Conservation (phyloP, 2,797 vertebrate species). For the Chelmon rostratus region DNA sequence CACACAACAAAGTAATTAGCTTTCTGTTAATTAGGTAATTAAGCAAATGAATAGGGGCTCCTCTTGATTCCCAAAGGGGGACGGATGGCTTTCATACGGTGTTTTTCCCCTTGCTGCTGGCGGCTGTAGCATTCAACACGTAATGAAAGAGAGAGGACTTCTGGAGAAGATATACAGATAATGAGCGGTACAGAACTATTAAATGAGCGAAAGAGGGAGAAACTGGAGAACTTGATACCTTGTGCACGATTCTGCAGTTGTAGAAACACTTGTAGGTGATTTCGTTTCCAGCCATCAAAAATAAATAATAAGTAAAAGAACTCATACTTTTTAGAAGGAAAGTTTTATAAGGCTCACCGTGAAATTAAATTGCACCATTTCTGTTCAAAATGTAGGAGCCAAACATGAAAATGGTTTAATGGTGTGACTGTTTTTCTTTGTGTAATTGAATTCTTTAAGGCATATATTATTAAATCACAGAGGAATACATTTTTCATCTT, state of each 20-base stretch:
- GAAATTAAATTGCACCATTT: not conserved
- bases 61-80: slow-evolving; percentile 77
- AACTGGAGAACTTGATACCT: slow-evolving; percentile 8
- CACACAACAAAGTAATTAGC: slow-evolving; percentile 87
- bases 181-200: slow-evolving; percentile 41
- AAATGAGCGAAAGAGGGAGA: slow-evolving; percentile 2
- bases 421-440: not conserved
- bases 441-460: not conserved
- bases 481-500: not conserved
- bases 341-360: not conserved
- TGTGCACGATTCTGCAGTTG: not conserved
- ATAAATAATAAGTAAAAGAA: rapidly evolving
- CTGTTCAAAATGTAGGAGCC: not conserved
- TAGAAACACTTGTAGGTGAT: not conserved
- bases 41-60: slow-evolving; percentile 85
- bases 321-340: not conserved
- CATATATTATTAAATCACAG: not conserved
- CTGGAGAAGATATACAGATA: slow-evolving; percentile 37
- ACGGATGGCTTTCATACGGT: slow-evolving; percentile 65
- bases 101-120: slow-evolving; percentile 58
- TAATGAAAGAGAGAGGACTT: slow-evolving; percentile 57
- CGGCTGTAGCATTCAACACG: slow-evolving; percentile 51
- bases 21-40: slow-evolving; percentile 88
- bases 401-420: not conserved
- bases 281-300: not conserved